Percentiles rank a stretch among this genome's conserved stretches.
These are phyloP conservation scores for Cephalopholis sonnerati DNA, from an alignment of 2,113 vertebrate genomes.

Conservation along the genomic window DNA sequence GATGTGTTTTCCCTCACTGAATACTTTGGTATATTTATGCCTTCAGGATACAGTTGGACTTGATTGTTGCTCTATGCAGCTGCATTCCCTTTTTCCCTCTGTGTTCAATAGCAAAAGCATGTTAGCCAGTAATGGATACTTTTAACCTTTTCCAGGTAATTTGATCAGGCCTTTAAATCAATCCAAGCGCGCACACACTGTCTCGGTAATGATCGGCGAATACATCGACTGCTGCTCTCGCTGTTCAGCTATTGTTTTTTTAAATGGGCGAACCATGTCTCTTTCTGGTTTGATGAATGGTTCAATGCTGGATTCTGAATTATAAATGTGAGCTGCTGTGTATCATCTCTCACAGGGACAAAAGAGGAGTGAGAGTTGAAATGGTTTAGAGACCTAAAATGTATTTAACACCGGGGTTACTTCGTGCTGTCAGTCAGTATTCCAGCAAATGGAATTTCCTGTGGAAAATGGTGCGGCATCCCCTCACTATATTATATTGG, in stretches of 20 bases:
- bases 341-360: constrained; percentile 44
- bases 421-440: constrained; percentile 33
- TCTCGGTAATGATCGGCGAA: constrained; percentile 69
- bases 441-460: constrained; percentile 46
- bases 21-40: constrained; percentile 63
- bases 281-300: constrained; percentile 62
- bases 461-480: constrained; percentile 38
- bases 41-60: constrained; percentile 65
- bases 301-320: constrained; percentile 65
- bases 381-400: constrained; percentile 42
- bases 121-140: constrained; percentile 80
- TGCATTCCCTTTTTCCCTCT: constrained; percentile 53
- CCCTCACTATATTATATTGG: constrained; percentile 10
- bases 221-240: constrained; percentile 42
- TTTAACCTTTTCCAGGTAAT: constrained; percentile 83
- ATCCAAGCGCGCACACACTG: constrained; percentile 63
- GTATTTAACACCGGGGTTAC: constrained; percentile 46
- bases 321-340: constrained; percentile 54
- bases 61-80: constrained; percentile 64
- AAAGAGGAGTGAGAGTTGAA: constrained; percentile 48
- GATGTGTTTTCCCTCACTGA: constrained; percentile 44
- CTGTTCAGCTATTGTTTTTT: constrained; percentile 57
- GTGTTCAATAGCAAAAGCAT: constrained; percentile 76
- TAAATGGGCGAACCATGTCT: constrained; percentile 49
- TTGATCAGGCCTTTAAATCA: constrained; percentile 79